Conservation (phyloP, 1,140 invertebrate species). For the Saccostrea glomerata region DNA sequence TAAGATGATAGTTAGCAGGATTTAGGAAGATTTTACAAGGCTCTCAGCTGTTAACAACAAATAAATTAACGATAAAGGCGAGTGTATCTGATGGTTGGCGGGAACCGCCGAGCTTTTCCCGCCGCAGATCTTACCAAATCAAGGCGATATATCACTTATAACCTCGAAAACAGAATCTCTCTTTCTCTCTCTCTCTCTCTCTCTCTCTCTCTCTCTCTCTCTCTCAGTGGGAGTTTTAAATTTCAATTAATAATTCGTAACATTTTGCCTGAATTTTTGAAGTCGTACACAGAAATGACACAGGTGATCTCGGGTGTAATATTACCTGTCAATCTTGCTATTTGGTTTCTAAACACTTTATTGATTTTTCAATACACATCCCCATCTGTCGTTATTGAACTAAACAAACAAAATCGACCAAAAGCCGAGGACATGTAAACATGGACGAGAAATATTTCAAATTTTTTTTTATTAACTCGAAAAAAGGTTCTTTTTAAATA, state of each 20-base stretch:
- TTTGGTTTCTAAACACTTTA: neutral
- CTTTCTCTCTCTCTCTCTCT: neutral
- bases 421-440: neutral
- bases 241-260: neutral
- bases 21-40: constrained; percentile 1
- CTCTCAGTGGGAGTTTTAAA: neutral
- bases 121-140: neutral
- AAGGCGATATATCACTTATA: neutral
- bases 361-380: constrained; percentile 3
- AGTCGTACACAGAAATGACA: neutral
- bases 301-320: neutral
- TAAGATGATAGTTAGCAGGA: neutral
- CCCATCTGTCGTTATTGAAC: neutral
- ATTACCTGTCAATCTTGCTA: neutral
- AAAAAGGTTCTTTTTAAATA: neutral
- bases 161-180: neutral
- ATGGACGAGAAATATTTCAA: neutral
- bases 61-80: neutral
- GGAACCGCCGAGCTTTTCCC: neutral
- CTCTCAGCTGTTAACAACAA: constrained; percentile 11
- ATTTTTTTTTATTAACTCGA: neutral
- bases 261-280: neutral
- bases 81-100: neutral
- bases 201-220: neutral
- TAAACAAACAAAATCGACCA: neutral